These are phyloP conservation scores for Calidris pygmaea DNA, from an alignment of 2,113 vertebrate genomes.

Conservation along the genomic window DNA sequence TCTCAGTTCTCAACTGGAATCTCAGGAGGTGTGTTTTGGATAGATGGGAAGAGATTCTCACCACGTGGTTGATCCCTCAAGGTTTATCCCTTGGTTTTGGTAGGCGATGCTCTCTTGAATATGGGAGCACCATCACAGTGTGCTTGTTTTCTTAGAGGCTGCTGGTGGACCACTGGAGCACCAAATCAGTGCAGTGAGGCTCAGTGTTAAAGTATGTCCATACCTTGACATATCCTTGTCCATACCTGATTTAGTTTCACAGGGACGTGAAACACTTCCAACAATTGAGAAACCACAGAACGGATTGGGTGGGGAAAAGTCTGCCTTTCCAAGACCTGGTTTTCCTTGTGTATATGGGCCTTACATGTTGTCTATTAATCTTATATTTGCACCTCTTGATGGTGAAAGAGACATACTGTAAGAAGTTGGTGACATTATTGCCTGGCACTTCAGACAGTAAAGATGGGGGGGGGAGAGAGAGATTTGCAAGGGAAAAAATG, in stretches of 20 bases:
- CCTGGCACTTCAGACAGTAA: neutral
- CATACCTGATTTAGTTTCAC: neutral
- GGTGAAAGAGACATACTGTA: neutral
- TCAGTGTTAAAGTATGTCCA: neutral
- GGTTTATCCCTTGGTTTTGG: neutral
- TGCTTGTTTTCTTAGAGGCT: neutral
- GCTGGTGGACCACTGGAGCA: neutral
- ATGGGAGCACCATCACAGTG: neutral
- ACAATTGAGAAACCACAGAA: neutral
- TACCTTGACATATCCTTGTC: too few species aligned
- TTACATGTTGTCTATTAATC: accelerated
- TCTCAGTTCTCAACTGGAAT: neutral
- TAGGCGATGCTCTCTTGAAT: neutral
- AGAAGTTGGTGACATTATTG: neutral
- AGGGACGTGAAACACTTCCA: neutral
- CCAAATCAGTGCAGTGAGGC: neutral
- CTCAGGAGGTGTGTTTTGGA: neutral
- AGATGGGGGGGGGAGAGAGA: neutral
- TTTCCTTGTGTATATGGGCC: neutral
- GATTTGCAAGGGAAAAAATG: neutral
- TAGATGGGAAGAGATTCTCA: neutral
- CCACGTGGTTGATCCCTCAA: accelerated
- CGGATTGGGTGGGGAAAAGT: neutral
- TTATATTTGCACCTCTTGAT: neutral
- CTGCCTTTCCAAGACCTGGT: neutral